phyloP scores from a whole-genome alignment of 2,797 vertebrate species.

The Sebastolobus altivelis region DNA sequence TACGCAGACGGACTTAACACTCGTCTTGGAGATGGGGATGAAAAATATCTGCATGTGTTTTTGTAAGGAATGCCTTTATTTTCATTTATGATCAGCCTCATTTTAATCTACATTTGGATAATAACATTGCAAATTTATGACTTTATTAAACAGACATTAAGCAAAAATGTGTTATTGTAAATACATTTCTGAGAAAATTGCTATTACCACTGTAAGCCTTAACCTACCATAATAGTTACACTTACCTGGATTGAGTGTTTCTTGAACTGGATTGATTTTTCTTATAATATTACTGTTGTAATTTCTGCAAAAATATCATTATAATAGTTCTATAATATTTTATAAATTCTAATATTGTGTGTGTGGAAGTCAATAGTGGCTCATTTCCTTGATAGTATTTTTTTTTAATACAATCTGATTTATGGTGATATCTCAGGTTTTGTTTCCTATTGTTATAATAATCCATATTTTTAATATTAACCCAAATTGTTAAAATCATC shows the following conservation, averaged over 20 bases:
- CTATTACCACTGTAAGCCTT: neutral
- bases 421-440: neutral
- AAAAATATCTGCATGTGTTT: neutral
- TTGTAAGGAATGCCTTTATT: neutral
- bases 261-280: neutral
- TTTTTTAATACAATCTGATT: neutral
- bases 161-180: constrained; percentile 1
- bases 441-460: constrained; percentile 4
- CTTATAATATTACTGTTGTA: neutral
- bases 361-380: neutral
- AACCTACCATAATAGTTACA: constrained; percentile 3
- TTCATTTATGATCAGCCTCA: neutral
- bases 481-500: neutral
- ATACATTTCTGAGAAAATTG: neutral
- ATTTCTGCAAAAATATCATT: neutral
- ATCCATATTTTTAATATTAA: neutral
- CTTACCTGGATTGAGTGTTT: neutral
- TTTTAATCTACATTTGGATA: constrained; percentile 1
- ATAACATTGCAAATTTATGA: constrained; percentile 2
- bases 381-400: neutral
- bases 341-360: neutral
- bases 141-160: constrained; percentile 34
- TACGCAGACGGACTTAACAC: neutral
- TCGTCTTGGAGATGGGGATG: neutral
- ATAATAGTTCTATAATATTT: neutral